phyloP scores from a whole-genome alignment of 2,797 vertebrate genomes.

The Coilia nasus region DNA sequence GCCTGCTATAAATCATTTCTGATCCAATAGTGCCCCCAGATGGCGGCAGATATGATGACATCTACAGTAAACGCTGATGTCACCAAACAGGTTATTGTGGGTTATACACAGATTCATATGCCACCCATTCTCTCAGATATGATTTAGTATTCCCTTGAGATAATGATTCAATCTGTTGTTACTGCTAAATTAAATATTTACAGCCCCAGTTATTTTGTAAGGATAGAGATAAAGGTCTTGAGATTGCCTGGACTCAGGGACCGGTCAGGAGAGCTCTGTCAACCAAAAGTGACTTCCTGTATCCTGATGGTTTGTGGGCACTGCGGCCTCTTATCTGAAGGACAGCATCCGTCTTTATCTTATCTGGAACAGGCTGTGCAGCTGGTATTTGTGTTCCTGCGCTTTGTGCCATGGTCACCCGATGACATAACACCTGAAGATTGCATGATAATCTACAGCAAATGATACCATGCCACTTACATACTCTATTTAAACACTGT shows the following conservation, averaged over 20 bases:
- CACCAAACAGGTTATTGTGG: not conserved
- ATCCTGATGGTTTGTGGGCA: not conserved
- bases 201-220: not conserved
- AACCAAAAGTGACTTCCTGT: not conserved
- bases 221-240: not conserved
- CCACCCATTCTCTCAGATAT: not conserved
- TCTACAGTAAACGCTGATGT: not conserved
- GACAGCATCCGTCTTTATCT: not conserved
- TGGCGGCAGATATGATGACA: not conserved
- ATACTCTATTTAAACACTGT: not conserved
- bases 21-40: slow-evolving; percentile 3
- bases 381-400: not conserved
- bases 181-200: slow-evolving; percentile 4
- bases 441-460: not conserved
- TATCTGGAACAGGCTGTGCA: not conserved
- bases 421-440: not conserved
- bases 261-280: not conserved
- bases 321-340: not conserved
- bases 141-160: not conserved
- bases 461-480: not conserved
- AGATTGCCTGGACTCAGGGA: no score
- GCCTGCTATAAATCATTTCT: not conserved
- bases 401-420: not conserved
- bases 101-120: slow-evolving; percentile 1
- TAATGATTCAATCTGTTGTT: not conserved